A percentile compares a stretch with the other conserved stretches of the same genome.
Conservation (phyloP, 2,113 vertebrate genomes). For the Lethenteron reissneri region DNA sequence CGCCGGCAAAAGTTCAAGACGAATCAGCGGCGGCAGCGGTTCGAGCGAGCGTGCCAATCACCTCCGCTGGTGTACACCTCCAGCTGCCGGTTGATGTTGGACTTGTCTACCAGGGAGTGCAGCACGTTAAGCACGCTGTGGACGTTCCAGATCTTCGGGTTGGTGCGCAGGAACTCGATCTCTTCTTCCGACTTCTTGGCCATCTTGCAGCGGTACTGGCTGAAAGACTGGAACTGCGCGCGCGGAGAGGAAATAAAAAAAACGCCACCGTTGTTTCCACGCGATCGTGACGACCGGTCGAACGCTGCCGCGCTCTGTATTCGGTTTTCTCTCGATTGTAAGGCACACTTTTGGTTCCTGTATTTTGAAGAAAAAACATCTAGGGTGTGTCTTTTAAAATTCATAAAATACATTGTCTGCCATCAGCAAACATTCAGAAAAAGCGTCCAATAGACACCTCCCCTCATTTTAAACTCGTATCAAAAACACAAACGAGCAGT, state of each 20-base stretch:
- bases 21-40: neutral
- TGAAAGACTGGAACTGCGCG: constrained; percentile 85
- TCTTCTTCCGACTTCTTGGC: constrained; percentile 90
- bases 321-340: too few species aligned
- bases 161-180: constrained; percentile 83
- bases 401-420: too few species aligned
- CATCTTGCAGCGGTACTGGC: constrained; percentile 92
- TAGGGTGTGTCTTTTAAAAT: too few species aligned
- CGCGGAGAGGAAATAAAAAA: constrained; percentile 3
- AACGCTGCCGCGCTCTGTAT: too few species aligned
- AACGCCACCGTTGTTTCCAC: too few species aligned
- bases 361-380: too few species aligned
- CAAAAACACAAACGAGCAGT: neutral
- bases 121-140: constrained; percentile 93
- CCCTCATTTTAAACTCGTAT: neutral
- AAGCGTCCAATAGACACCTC: too few species aligned
- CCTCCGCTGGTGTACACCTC: constrained; percentile 96
- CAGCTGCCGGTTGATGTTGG: constrained; percentile 89
- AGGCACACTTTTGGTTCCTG: too few species aligned
- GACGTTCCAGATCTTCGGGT: constrained; percentile 97
- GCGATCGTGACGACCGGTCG: too few species aligned
- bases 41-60: constrained; percentile 15
- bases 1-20: neutral
- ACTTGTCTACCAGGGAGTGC: constrained; percentile 89
- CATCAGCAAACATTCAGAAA: too few species aligned